Conservation (phyloP, 2,113 vertebrate species). For the Anolis sagrei region DNA sequence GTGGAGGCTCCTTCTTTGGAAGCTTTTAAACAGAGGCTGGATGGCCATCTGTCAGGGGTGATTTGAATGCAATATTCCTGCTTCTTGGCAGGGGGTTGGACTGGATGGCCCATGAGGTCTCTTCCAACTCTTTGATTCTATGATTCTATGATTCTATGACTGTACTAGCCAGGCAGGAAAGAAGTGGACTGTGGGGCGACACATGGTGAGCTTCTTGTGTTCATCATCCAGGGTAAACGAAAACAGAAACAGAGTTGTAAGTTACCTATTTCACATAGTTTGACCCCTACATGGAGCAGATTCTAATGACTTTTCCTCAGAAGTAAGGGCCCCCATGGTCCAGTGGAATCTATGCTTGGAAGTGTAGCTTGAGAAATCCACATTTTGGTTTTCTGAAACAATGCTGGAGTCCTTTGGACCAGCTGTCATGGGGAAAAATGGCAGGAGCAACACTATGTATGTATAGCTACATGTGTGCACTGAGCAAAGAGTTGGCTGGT, state of each 20-base stretch:
- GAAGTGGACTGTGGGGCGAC: too few relatives aligned
- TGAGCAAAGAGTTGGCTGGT: neutral
- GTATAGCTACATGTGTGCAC: neutral
- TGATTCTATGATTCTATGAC: too few relatives aligned
- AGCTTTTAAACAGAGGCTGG: too few relatives aligned
- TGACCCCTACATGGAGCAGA: neutral
- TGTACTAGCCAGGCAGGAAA: neutral
- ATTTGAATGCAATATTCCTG: too few relatives aligned
- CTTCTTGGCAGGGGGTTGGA: too few relatives aligned
- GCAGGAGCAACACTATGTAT: neutral
- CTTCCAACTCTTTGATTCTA: too few relatives aligned
- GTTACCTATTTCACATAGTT: neutral
- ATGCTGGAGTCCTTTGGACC: neutral
- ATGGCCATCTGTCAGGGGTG: too few relatives aligned
- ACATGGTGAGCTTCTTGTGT: too few relatives aligned
- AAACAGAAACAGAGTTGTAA: neutral
- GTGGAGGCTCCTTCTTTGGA: too few relatives aligned
- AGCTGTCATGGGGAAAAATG: neutral
- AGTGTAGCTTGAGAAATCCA: conserved; percentile 34
- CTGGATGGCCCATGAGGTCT: too few relatives aligned
- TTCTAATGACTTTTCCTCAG: neutral
- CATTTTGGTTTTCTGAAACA: neutral
- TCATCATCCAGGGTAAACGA: neutral
- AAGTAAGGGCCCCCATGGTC: conserved; percentile 20
- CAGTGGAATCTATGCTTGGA: neutral